These are phyloP conservation scores for Lasioglossum zephyrum DNA, from an alignment of 2,888 invertebrate genomes.

Conservation along the genomic window DNA sequence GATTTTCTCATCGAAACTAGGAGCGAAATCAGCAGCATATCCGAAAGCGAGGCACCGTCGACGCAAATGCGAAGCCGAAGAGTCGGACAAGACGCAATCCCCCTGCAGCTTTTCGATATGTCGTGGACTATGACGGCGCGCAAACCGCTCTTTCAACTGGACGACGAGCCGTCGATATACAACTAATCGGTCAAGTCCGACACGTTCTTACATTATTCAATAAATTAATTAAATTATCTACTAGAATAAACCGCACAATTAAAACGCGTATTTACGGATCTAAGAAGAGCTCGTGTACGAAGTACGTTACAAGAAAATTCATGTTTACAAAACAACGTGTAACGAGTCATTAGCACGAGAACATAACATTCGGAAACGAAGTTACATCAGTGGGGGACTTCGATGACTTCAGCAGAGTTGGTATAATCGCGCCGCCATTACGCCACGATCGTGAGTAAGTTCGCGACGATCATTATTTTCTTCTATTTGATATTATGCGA, in stretches of 20 bases:
- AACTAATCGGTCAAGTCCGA: constrained; percentile 13
- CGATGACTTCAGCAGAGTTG: constrained; percentile 7
- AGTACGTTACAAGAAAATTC: too few species aligned
- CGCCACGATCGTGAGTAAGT: not conserved
- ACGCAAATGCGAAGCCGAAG: constrained; percentile 61
- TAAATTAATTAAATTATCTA: not conserved
- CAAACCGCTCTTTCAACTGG: constrained; percentile 53
- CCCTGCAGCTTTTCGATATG: constrained; percentile 61
- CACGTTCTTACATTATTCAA: not conserved
- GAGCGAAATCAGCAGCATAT: constrained; percentile 64
- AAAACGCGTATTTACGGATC: too few species aligned
- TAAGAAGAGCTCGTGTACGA: too few species aligned
- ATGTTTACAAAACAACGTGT: not conserved
- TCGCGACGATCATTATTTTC: constrained; percentile 21
- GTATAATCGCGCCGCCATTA: constrained; percentile 6
- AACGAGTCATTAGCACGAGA: too few species aligned
- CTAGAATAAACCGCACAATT: too few species aligned
- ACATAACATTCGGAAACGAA: not conserved
- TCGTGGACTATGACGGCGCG: constrained; percentile 55
- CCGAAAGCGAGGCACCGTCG: constrained; percentile 64
- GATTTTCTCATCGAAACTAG: constrained; percentile 39
- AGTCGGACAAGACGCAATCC: constrained; percentile 59
- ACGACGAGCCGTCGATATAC: constrained; percentile 65
- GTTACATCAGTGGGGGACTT: not conserved
- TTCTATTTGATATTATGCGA: constrained; percentile 6